Evolutionary conservation across 2,797 vertebrate genomes (phyloP), one percentile per base, ranked within the genome.

Genomic region (Bradypodion ventrale): DNA sequence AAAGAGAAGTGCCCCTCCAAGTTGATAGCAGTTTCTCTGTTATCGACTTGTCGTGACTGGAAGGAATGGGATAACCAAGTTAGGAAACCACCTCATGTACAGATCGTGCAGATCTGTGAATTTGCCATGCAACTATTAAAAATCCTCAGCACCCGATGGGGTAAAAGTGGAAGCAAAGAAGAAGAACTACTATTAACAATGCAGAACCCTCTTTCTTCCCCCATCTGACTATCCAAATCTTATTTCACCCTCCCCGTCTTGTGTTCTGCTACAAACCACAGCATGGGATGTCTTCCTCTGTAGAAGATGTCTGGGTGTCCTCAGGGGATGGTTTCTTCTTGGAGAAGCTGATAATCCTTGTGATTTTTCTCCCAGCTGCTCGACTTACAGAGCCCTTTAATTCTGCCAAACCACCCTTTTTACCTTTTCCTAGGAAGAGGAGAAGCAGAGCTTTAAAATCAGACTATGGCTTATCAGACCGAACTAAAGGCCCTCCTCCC

Each of bases 271-370:
- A 95, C 96, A 62, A 94, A 99, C 98, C 98, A 3, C 97, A 97
- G 93, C 97, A 97, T 0, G 98, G 98, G 90, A 98, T 97, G 89
- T 98, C 97, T 68, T 97, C 97, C 77, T 96, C 96, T 0, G 94
- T 93, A 60, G 96, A 95, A 10, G 94, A 95, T 0, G 92, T 94
- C 65, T 94, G 95, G 1, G 91, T 93, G 63, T 98, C 98, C 89
- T 98, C 98, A 0, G 97, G 88, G 23, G 95, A 96, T 0, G 97
- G 95, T 91, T 99, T 99, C 94, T 97, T 97, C 93, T 99, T 99
- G 89, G 98, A 99, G 94, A 99, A 99, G 89, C 97, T 98, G 94
- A 99, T 99, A 94, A 99, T 99, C 72, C 97, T 97, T 85, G 97
- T 99, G 95, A 99, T 99, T 94, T 99, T 99, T 91, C 97, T 98